phyloP scores from a whole-genome alignment of 2,888 invertebrate species.

The Lepetodrilus schrolli region DNA sequence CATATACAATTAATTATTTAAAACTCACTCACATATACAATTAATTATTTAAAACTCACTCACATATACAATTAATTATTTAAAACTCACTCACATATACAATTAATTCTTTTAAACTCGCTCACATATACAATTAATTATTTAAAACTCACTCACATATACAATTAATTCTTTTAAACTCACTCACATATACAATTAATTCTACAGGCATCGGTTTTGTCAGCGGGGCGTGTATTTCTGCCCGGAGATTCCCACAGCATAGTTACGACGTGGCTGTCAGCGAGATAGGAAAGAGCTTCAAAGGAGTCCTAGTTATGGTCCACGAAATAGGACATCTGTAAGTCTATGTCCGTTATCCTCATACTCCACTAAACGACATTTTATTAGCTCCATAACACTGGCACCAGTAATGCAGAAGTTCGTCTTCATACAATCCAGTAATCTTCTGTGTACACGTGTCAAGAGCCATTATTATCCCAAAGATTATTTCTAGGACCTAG shows the following conservation, averaged over 20 bases:
- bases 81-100: not conserved
- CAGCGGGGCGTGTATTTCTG: constrained; percentile 62
- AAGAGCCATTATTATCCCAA: too few relatives aligned
- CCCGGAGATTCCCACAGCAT: constrained; percentile 52
- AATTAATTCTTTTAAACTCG: not conserved
- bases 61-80: not conserved
- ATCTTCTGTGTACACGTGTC: too few relatives aligned
- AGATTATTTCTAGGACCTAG: too few relatives aligned
- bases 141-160: not conserved
- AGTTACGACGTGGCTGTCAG: constrained; percentile 64
- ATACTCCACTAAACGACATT: too few relatives aligned
- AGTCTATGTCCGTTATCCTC: too few relatives aligned
- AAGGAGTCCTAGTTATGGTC: constrained; percentile 63
- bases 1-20: too few relatives aligned
- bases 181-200: not conserved
- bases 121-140: not conserved
- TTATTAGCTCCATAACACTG: too few relatives aligned
- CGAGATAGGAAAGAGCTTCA: constrained; percentile 62
- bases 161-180: not conserved
- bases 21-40: too few relatives aligned
- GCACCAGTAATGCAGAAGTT: too few relatives aligned
- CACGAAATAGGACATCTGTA: constrained; percentile 68
- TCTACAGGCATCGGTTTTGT: constrained; percentile 63
- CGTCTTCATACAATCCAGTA: too few relatives aligned
- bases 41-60: too few relatives aligned